Evolutionary conservation across 1,140 invertebrate species (phyloP).

Genomic region (Cyclina sinensis): DNA sequence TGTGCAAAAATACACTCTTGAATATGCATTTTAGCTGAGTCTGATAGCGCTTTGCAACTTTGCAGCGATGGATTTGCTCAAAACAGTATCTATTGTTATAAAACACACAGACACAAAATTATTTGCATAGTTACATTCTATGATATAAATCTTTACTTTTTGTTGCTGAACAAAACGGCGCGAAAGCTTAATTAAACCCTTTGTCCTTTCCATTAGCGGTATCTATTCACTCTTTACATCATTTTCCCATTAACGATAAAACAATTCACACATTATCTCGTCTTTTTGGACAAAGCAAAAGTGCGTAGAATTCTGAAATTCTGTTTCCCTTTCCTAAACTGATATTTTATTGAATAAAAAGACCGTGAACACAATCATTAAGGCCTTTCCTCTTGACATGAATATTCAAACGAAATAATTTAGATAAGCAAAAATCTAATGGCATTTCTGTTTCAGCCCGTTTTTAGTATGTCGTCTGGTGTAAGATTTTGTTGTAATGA

Average conservation of each 20-base stretch:
- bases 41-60: too few species aligned
- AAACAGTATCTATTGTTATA: too few species aligned
- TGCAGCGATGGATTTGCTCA: too few species aligned
- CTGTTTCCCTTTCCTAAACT: neutral
- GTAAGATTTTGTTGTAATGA: too few species aligned
- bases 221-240: neutral
- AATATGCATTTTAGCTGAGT: too few species aligned
- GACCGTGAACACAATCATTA: too few species aligned
- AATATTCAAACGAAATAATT: too few species aligned
- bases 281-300: neutral
- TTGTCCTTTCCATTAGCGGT: neutral
- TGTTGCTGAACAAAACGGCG: neutral
- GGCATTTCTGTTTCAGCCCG: too few species aligned
- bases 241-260: neutral
- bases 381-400: too few species aligned
- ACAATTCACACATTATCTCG: neutral
- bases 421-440: too few species aligned
- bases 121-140: neutral
- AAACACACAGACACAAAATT: neutral
- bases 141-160: neutral
- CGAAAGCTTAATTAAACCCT: neutral
- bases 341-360: neutral
- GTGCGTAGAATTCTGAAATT: neutral
- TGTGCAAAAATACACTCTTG: too few species aligned
- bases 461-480: too few species aligned